Evolutionary conservation across 2,113 vertebrate genomes (phyloP), one percentile per base, ranked within the genome.

Genomic region (Phrynosoma platyrhinos): DNA sequence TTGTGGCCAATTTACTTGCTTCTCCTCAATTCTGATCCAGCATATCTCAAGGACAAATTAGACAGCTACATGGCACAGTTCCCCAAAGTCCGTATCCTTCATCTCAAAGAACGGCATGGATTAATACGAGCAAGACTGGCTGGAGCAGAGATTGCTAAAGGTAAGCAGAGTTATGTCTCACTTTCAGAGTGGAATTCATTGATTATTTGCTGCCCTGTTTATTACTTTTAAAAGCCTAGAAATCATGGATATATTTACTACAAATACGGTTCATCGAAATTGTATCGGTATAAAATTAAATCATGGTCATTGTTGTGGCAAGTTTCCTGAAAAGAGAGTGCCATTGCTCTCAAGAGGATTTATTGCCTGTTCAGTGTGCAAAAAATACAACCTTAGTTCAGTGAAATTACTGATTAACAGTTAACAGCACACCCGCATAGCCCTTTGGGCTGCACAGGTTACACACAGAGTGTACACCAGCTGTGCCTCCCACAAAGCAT

Each of bases 91-190:
- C 96, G 95, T 89, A 97, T 99, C 87, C 94, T 99, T 91, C 99
- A 89, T 27, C 98, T 99, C 42, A 97, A 93, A 94, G 97, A 99
- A 93, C 97, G 99, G 21, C 97, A 99, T 2, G 99, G 99, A 0
- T 97, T 99, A 82, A 99, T 99, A 94, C 96, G 99, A 88, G 99
- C 99, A 72, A 93, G 99, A 30, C 94, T 99, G 90, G 98, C 97
- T 0, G 99, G 99, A 68, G 98, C 98, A 0, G 92, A 97, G 89
- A 87, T 95, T 0, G 98, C 99, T 92, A 98, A 92, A 96, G 99
- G 99, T 99, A 96, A 92, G 78, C 69, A 69, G 13, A n/a, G 7
- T 74, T 2, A 21, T 8, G 10, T 52, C 16, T 16, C 27, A 4
- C 13, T 23, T 23, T 40, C 74, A 58, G 5, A 71, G 8, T 7